phyloP scores from a whole-genome alignment of 2,888 invertebrate genomes.

The Opisthograptis luteolata region DNA sequence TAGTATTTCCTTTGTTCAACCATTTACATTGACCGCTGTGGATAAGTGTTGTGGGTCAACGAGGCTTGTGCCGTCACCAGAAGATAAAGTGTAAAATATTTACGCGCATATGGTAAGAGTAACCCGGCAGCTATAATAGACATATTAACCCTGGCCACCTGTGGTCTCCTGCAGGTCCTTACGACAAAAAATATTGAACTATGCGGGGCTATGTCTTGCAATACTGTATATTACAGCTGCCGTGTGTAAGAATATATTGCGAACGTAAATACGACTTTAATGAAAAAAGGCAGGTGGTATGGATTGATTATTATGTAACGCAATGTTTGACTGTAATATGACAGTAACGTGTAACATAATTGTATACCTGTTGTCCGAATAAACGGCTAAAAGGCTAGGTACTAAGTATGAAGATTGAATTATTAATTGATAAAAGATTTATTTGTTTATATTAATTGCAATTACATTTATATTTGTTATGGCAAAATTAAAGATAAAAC shows the following conservation, averaged over 20 bases:
- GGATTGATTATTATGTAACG: conserved; percentile 12
- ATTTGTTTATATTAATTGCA: conserved; percentile 19
- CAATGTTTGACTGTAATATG: conserved; percentile 14
- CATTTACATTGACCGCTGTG: not conserved
- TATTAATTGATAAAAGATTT: conserved; percentile 21
- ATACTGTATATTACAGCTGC: too few species aligned
- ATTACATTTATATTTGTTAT: not conserved
- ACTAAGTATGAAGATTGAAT: conserved; percentile 14
- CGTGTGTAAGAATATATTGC: not conserved
- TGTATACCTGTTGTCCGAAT: too few species aligned
- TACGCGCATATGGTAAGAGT: too few species aligned
- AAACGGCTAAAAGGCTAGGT: too few species aligned
- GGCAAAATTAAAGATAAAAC: not conserved
- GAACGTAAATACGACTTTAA: conserved; percentile 1
- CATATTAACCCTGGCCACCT: not conserved
- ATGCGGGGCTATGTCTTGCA: too few species aligned
- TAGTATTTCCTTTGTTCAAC: not conserved
- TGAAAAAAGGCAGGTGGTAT: conserved; percentile 4
- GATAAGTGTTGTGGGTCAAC: conserved; percentile 4
- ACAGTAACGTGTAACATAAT: too few species aligned
- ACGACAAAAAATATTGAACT: too few species aligned
- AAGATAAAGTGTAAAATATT: conserved; percentile 11
- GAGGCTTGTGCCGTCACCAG: not conserved
- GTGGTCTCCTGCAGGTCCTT: too few species aligned
- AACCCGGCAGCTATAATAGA: too few species aligned